These are phyloP conservation scores for Poecilia wingei DNA, from an alignment of 2,797 vertebrate genomes.

Conservation along the genomic window DNA sequence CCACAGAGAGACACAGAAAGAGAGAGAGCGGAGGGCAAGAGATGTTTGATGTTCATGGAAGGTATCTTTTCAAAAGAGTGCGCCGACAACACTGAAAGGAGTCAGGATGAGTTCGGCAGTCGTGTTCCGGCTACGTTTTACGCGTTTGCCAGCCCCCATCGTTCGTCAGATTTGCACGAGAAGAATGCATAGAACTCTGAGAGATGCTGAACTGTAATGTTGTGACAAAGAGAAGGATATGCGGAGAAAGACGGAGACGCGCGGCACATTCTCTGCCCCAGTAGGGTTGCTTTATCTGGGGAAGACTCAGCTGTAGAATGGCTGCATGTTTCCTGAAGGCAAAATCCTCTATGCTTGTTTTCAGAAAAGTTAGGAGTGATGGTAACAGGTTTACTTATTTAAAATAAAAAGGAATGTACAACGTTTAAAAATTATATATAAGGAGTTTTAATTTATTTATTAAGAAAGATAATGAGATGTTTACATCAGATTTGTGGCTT, in stretches of 20 bases:
- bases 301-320: not conserved
- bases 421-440: not conserved
- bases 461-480: not conserved
- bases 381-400: not conserved
- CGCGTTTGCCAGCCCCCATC: not conserved
- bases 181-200: slow-evolving; percentile 25
- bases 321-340: not conserved
- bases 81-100: slow-evolving; percentile 19
- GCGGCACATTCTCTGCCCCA: slow-evolving; percentile 16
- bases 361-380: not conserved
- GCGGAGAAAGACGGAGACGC: slow-evolving; percentile 5
- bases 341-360: not conserved
- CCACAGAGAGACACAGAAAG: not conserved
- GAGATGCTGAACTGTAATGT: slow-evolving; percentile 4
- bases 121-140: slow-evolving; percentile 17
- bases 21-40: not conserved
- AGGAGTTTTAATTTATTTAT: not conserved
- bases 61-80: slow-evolving; percentile 11
- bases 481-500: not conserved
- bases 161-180: slow-evolving; percentile 40
- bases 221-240: slow-evolving; percentile 34
- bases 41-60: slow-evolving; percentile 10
- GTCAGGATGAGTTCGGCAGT: slow-evolving; percentile 22
- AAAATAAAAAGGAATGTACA: not conserved
- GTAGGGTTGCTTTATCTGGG: slow-evolving; percentile 1